Evolutionary conservation across 2,888 invertebrate species (phyloP).

Genomic region (Chloroclystis v-ata): DNA sequence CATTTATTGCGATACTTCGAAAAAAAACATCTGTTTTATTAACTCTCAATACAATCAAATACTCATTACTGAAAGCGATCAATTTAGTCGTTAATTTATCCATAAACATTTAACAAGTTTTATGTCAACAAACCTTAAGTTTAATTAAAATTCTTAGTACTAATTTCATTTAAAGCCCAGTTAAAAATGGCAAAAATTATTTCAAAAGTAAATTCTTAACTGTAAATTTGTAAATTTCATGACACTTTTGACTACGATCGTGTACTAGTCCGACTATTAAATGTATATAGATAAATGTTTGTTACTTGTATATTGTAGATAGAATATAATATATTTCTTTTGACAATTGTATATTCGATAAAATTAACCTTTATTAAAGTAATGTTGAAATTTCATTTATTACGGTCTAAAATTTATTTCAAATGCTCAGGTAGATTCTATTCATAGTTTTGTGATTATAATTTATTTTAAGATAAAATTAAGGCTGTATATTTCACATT

Average conservation of each 20-base stretch:
- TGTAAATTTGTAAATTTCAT: conserved; percentile 64
- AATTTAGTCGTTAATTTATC: too few relatives aligned
- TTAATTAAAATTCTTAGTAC: too few relatives aligned
- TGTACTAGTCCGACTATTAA: conserved; percentile 75
- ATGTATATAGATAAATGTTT: conserved; percentile 77
- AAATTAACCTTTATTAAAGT: conserved; percentile 60
- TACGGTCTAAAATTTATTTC: conserved; percentile 56
- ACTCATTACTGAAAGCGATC: too few relatives aligned
- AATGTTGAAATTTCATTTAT: conserved; percentile 66
- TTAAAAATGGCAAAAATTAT: conserved; percentile 24
- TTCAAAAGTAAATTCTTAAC: conserved; percentile 51
- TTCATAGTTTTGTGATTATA: conserved; percentile 44
- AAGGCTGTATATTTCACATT: conserved; percentile 51
- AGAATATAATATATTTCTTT: conserved; percentile 75
- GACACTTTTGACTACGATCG: conserved; percentile 64
- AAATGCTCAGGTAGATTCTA: conserved; percentile 62
- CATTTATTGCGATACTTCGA: too few relatives aligned
- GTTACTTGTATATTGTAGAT: conserved; percentile 79
- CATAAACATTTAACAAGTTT: too few relatives aligned
- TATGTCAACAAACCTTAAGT: too few relatives aligned
- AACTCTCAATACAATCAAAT: too few relatives aligned
- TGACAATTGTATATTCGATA: conserved; percentile 70
- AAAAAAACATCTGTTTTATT: too few relatives aligned
- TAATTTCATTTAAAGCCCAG: too few relatives aligned
- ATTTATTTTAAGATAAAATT: conserved; percentile 50